Conservation (phyloP, 2,113 vertebrate genomes). For the Glareola pratincola region DNA sequence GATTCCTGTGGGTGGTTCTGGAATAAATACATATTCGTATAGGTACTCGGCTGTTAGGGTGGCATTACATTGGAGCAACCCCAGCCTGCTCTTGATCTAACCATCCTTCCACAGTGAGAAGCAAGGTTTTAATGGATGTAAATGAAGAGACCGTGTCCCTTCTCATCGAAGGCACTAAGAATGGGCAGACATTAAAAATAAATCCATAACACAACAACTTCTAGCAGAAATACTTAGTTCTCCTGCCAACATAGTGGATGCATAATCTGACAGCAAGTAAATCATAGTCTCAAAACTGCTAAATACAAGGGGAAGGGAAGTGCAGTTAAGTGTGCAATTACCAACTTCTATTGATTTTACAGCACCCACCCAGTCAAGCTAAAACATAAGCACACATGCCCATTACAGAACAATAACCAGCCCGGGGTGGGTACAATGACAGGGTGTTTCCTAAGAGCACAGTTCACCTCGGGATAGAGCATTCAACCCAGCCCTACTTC, state of each 20-base stretch:
- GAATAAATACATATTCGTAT: rapidly evolving
- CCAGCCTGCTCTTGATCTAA: neutral
- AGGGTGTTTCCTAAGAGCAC: neutral
- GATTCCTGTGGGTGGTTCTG: neutral
- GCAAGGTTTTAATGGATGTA: neutral
- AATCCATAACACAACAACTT: neutral
- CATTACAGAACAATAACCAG: neutral
- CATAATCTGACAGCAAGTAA: neutral
- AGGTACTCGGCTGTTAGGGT: neutral
- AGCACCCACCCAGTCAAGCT: neutral
- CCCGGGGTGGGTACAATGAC: neutral
- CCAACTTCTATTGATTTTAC: neutral
- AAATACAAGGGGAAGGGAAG: neutral
- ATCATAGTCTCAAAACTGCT: neutral
- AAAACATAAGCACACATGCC: neutral
- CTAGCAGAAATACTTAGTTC: neutral
- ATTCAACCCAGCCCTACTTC: neutral
- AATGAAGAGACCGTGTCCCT: neutral
- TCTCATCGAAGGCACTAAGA: neutral
- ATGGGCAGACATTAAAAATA: neutral
- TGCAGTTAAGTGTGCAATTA: neutral
- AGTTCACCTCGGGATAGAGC: neutral
- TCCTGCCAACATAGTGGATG: neutral
- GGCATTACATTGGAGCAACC: neutral
- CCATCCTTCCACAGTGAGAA: neutral